These are phyloP conservation scores for Laothoe populi DNA, from an alignment of 2,888 invertebrate genomes.

Conservation along the genomic window DNA sequence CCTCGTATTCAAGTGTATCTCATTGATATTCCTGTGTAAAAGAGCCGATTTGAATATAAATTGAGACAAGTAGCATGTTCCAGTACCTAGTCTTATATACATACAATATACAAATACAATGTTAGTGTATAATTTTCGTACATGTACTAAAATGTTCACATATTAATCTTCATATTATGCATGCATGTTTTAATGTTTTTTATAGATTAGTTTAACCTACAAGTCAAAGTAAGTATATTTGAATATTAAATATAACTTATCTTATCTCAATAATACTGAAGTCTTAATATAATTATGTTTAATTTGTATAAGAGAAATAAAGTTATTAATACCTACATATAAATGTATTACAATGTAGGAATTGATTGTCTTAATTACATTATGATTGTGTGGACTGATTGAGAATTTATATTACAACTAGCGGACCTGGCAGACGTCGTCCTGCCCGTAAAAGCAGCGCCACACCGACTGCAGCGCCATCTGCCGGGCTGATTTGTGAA, in stretches of 20 bases:
- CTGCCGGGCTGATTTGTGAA: too few species aligned
- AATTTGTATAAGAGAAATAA: neutral
- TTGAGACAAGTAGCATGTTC: conserved; percentile 57
- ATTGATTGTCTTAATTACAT: neutral
- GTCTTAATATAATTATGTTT: neutral
- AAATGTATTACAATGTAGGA: neutral
- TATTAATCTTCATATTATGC: too few species aligned
- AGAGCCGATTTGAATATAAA: conserved; percentile 62
- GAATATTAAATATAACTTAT: too few species aligned
- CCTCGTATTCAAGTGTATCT: conserved; percentile 39
- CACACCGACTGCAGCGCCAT: too few species aligned
- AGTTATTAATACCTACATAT: neutral
- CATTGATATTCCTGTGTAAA: conserved; percentile 60
- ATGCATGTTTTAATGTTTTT: neutral
- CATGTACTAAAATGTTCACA: too few species aligned
- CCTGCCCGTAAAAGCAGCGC: too few species aligned
- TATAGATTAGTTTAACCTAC: too few species aligned
- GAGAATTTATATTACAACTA: too few species aligned
- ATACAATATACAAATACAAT: too few species aligned
- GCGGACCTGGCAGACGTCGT: too few species aligned
- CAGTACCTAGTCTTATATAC: conserved; percentile 52
- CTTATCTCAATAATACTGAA: neutral
- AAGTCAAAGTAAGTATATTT: too few species aligned
- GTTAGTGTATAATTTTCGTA: conserved; percentile 54
- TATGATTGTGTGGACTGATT: neutral